Percentiles rank a stretch among this genome's conserved stretches.
phyloP scores from a whole-genome alignment of 2,797 vertebrate species.

The Amblyraja radiata region DNA sequence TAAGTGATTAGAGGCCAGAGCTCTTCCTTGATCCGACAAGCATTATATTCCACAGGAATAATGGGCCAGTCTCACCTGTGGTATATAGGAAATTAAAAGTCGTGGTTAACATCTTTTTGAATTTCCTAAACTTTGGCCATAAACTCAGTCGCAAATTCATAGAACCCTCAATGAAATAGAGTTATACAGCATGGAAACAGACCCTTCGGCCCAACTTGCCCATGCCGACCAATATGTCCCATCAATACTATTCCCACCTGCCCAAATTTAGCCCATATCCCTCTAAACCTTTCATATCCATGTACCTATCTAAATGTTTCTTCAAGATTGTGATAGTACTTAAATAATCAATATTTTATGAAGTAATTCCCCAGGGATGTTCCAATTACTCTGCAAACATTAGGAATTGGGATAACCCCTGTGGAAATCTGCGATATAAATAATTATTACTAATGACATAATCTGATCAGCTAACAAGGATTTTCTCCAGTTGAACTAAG shows the following conservation, averaged over 20 bases:
- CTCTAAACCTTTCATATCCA: no score
- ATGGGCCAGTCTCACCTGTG: neutral
- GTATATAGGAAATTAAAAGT: neutral
- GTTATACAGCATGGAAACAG: no score
- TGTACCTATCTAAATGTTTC: no score
- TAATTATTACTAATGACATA: neutral
- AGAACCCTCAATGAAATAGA: neutral
- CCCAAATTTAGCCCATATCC: no score
- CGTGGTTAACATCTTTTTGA: neutral
- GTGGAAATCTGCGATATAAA: neutral
- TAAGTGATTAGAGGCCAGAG: neutral
- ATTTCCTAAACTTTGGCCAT: neutral
- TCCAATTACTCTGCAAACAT: neutral
- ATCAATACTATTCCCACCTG: no score
- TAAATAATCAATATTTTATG: neutral
- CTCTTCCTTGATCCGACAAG: neutral
- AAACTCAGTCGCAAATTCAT: neutral
- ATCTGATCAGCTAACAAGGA: conserved; percentile 6
- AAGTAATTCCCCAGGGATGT: neutral
- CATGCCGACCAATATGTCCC: no score
- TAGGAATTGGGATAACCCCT: neutral
- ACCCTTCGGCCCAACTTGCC: no score
- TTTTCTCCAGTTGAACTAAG: neutral
- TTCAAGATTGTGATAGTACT: no score
- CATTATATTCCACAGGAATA: neutral